A percentile compares a stretch with the other conserved stretches of the same genome.
Evolutionary conservation across 2,797 vertebrate genomes (phyloP).

Genomic region (Sciaenops ocellatus): DNA sequence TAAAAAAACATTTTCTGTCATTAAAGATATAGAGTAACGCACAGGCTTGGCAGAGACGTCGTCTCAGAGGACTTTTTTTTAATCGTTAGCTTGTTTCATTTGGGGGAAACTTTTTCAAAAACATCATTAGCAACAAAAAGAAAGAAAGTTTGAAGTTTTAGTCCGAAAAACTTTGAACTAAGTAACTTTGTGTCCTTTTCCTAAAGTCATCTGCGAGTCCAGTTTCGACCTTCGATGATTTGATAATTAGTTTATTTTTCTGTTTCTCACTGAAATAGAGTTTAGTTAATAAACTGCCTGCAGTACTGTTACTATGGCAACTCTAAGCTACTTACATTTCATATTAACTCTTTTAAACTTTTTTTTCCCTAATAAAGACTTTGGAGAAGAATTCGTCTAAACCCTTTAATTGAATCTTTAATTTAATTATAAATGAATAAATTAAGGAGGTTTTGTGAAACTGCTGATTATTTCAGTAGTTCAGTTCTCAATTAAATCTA

Average conservation of each 20-base stretch:
- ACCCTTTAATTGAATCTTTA: no score
- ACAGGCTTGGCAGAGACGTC: neutral
- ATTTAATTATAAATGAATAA: neutral
- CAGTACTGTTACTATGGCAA: neutral
- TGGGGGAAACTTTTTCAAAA: slow-evolving; percentile 8
- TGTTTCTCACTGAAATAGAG: neutral
- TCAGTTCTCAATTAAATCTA: neutral
- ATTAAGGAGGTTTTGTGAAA: neutral
- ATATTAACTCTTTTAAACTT: neutral
- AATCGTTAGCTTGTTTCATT: slow-evolving; percentile 16
- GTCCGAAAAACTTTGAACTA: neutral
- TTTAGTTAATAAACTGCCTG: neutral
- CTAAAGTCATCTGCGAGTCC: neutral
- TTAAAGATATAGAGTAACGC: slow-evolving; percentile 12
- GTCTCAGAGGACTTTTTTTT: neutral
- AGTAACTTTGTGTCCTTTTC: neutral
- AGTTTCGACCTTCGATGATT: neutral
- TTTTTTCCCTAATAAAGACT: neutral
- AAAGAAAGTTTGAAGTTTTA: neutral
- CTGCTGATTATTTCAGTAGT: neutral
- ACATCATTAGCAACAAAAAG: slow-evolving; percentile 28
- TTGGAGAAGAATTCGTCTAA: neutral
- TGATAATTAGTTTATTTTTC: neutral
- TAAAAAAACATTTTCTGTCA: slow-evolving; percentile 1
- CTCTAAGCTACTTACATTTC: no score